phyloP scores from a whole-genome alignment of 2,888 invertebrate species.

The Platynereis dumerilii region DNA sequence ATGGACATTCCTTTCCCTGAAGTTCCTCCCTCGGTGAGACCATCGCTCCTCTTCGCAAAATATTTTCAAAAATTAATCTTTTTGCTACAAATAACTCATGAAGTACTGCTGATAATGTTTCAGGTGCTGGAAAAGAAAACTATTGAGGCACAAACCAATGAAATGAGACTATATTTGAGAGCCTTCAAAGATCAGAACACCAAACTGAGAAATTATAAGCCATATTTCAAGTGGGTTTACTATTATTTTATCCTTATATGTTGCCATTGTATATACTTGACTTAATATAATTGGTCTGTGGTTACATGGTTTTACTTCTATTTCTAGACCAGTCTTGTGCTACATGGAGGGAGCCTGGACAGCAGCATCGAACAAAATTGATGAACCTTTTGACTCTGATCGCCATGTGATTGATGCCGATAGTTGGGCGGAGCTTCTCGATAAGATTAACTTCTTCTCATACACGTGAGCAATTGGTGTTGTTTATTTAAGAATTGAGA shows the following conservation, averaged over 20 bases:
- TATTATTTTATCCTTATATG: too few relatives aligned
- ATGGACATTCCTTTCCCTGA: conserved; percentile 10
- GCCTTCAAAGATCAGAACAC: neutral
- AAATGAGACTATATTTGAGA: conserved; percentile 1
- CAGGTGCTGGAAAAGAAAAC: neutral
- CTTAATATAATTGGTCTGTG: too few relatives aligned
- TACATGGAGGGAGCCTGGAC: conserved; percentile 50
- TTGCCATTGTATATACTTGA: too few relatives aligned
- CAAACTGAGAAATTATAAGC: neutral
- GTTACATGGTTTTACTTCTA: too few relatives aligned
- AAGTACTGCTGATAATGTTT: too few relatives aligned
- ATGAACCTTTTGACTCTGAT: conserved; percentile 52
- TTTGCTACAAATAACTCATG: too few relatives aligned
- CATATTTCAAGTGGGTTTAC: neutral
- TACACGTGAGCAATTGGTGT: conserved; percentile 45
- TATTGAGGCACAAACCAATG: neutral
- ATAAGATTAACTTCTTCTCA: conserved; percentile 46
- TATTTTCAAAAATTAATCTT: too few relatives aligned
- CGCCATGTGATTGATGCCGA: conserved; percentile 48
- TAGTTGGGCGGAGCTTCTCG: conserved; percentile 43
- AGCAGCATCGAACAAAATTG: conserved; percentile 29
- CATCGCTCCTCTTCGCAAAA: too few relatives aligned
- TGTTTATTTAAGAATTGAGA: too few relatives aligned
- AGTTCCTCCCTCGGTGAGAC: conserved; percentile 2
- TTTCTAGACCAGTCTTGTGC: conserved; percentile 41